These are phyloP conservation scores for Trypoxylon attenuatum DNA, from an alignment of 2,888 invertebrate species.

Conservation along the genomic window DNA sequence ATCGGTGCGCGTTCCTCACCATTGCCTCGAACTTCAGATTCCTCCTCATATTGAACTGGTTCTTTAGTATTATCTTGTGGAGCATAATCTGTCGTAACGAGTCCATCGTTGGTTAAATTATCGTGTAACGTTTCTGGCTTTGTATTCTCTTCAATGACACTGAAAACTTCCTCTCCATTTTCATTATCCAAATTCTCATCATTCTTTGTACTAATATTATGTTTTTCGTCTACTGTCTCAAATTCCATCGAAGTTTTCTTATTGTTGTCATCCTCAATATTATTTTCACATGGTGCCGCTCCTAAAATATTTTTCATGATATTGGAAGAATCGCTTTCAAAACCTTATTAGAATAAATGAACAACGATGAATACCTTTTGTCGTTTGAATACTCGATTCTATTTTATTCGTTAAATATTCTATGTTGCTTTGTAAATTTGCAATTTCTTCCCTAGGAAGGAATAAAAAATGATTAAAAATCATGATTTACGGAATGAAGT, in stretches of 20 bases:
- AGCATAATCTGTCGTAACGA: conserved; percentile 5
- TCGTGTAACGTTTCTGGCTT: background rate
- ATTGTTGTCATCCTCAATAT: too few species aligned
- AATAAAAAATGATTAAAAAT: conserved; percentile 5
- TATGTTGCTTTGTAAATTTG: conserved; percentile 88
- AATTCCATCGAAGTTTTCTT: too few species aligned
- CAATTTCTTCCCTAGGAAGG: conserved; percentile 83
- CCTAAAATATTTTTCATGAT: too few species aligned
- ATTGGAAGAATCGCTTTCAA: too few species aligned
- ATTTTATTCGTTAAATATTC: conserved; percentile 78
- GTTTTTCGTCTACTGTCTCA: conserved; percentile 5
- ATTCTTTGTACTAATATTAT: background rate
- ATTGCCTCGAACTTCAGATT: conserved; percentile 43
- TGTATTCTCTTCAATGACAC: background rate
- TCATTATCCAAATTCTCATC: too few species aligned
- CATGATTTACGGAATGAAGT: conserved; percentile 57
- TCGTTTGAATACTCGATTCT: conserved; percentile 58
- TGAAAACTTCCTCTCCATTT: too few species aligned
- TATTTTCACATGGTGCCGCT: too few species aligned
- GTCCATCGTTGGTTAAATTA: background rate
- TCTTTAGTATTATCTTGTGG: conserved; percentile 13
- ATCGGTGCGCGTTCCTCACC: conserved; percentile 38
- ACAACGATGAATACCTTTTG: conserved; percentile 55
- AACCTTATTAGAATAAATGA: too few species aligned
- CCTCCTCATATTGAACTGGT: conserved; percentile 30